phyloP scores from a whole-genome alignment of 2,888 invertebrate genomes.

The Mesopsocus fuscifrons region DNA sequence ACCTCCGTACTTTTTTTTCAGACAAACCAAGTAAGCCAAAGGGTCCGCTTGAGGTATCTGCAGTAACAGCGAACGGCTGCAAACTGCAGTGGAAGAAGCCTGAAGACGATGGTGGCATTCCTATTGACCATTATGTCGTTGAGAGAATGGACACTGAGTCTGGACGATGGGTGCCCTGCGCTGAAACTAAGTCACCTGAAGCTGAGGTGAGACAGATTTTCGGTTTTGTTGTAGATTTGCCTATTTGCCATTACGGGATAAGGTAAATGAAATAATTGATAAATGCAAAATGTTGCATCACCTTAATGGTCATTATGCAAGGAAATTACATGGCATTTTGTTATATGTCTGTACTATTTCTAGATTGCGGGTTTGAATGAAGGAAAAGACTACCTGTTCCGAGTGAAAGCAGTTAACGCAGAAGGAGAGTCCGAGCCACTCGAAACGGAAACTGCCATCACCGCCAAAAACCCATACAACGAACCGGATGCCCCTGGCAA shows the following conservation, averaged over 20 bases:
- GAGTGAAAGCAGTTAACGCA: constrained; percentile 90
- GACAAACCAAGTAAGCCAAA: constrained; percentile 79
- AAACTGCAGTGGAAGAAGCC: constrained; percentile 92
- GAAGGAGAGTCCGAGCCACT: constrained; percentile 97
- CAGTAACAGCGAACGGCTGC: constrained; percentile 81
- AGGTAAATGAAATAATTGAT: no score
- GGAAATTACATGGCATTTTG: constrained; percentile 3
- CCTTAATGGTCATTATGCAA: neutral
- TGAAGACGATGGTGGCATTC: constrained; percentile 91
- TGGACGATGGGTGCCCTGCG: constrained; percentile 84
- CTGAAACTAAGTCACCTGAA: constrained; percentile 60
- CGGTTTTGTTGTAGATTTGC: no score
- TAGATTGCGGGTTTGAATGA: constrained; percentile 66
- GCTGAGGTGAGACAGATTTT: constrained; percentile 62
- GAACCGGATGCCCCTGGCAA: constrained; percentile 78
- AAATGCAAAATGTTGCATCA: neutral
- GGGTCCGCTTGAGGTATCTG: constrained; percentile 80
- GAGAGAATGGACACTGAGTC: constrained; percentile 91
- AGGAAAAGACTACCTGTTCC: constrained; percentile 94
- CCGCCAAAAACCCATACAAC: constrained; percentile 93
- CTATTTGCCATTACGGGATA: no score
- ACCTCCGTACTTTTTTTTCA: no score
- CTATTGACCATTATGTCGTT: constrained; percentile 82
- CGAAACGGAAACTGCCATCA: constrained; percentile 71
- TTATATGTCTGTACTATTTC: constrained; percentile 14